Conservation (phyloP, 2,888 invertebrate genomes). For the Drosophila infuscata region DNA sequence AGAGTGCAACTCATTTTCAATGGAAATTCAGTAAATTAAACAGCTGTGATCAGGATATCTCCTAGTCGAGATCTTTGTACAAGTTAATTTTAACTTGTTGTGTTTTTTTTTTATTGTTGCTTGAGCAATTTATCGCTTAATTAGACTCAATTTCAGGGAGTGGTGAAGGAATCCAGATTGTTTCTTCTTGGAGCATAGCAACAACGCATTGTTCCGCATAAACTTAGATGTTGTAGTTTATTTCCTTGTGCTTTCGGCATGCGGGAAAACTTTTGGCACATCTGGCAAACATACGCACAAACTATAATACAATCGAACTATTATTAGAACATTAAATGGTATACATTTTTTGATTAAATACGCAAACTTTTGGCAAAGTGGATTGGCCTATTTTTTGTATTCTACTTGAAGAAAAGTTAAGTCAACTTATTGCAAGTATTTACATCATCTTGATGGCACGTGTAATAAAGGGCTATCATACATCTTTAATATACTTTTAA, state of each 20-base stretch:
- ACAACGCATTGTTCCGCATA: conserved; percentile 7
- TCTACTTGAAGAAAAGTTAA: not conserved
- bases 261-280: conserved; percentile 69
- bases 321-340: conserved; percentile 8
- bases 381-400: not conserved
- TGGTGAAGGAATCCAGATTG: conserved; percentile 1
- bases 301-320: conserved; percentile 19
- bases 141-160: conserved; percentile 39
- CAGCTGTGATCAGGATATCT: not conserved
- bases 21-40: not conserved
- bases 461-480: not conserved
- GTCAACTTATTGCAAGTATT: not conserved
- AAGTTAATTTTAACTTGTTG: not conserved
- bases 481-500: not conserved
- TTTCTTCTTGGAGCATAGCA: conserved; percentile 51
- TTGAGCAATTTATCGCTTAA: conserved; percentile 50
- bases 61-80: not conserved
- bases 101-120: conserved; percentile 10
- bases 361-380: conserved; percentile 1
- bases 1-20: not conserved
- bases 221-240: conserved; percentile 24
- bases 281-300: conserved; percentile 38
- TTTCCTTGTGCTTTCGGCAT: conserved; percentile 33
- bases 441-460: not conserved
- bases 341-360: not conserved